A percentile compares a stretch with the other conserved stretches of the same genome.
phyloP scores from a whole-genome alignment of 2,797 vertebrate genomes.

The Adrianichthys oophorus region DNA sequence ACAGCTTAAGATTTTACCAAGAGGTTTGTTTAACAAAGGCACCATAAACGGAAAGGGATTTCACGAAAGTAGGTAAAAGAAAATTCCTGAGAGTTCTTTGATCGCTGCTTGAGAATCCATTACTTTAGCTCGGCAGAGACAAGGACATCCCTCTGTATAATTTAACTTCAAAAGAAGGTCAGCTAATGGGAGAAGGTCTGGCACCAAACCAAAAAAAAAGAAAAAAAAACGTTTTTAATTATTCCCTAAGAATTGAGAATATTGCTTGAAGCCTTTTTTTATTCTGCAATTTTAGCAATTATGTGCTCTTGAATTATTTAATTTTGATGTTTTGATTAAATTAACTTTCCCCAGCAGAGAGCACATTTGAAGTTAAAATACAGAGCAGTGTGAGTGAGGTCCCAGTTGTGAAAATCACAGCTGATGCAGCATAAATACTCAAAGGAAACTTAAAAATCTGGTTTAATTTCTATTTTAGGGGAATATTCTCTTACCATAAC shows the following conservation, averaged over 20 bases:
- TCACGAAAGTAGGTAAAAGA: slow-evolving; percentile 34
- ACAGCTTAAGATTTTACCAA: slow-evolving; percentile 19
- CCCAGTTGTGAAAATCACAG: no score
- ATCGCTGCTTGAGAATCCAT: slow-evolving; percentile 65
- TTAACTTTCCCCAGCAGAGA: background rate
- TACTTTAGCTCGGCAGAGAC: slow-evolving; percentile 58
- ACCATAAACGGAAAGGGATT: slow-evolving; percentile 49
- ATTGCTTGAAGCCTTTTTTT: slow-evolving; percentile 22
- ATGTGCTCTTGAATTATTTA: slow-evolving; percentile 28
- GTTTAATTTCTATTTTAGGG: no score
- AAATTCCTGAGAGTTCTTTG: slow-evolving; percentile 52
- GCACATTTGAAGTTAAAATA: background rate
- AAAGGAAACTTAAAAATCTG: no score
- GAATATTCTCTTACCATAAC: no score
- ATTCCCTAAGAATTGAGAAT: slow-evolving; percentile 4
- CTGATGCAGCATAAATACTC: no score
- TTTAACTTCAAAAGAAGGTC: slow-evolving; percentile 69
- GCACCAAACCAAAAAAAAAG: slow-evolving; percentile 9
- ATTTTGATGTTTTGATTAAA: slow-evolving; percentile 1
- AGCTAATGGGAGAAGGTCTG: slow-evolving; percentile 46
- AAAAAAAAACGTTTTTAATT: background rate
- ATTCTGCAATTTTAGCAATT: slow-evolving; percentile 22
- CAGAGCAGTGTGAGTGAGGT: no score
- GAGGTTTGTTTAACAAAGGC: slow-evolving; percentile 53
- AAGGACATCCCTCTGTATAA: slow-evolving; percentile 57